A percentile compares a stretch with the other conserved stretches of the same genome.
These are phyloP conservation scores for Drosophila chauvacae DNA, from an alignment of 1,140 invertebrate genomes.

Conservation along the genomic window DNA sequence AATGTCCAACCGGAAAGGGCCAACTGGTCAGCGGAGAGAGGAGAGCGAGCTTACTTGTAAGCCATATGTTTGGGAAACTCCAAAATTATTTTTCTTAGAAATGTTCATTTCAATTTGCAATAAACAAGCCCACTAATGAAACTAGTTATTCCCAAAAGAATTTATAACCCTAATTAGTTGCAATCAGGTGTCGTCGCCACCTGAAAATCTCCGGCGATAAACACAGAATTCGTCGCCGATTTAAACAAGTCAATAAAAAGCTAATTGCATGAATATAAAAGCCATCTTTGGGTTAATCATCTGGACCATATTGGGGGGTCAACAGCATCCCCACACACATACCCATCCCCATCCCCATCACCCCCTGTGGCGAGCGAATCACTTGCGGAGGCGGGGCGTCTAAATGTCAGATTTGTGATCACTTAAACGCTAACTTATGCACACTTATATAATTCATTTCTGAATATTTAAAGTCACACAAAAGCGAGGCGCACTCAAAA, in stretches of 20 bases:
- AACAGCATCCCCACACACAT: neutral
- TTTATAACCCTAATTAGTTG: conserved; percentile 23
- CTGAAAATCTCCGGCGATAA: conserved; percentile 1
- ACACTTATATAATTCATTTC: conserved; percentile 82
- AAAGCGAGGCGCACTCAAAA: conserved; percentile 51
- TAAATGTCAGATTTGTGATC: conserved; percentile 74
- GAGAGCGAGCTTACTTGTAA: neutral
- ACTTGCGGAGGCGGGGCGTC: conserved; percentile 27
- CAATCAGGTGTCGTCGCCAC: conserved; percentile 18
- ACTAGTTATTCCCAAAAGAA: neutral
- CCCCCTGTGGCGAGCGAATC: conserved; percentile 11
- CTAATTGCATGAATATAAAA: conserved; percentile 70
- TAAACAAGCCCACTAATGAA: conserved; percentile 5
- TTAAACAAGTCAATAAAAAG: conserved; percentile 54
- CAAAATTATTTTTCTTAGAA: conserved; percentile 19
- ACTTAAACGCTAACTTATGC: conserved; percentile 77
- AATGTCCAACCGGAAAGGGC: conserved; percentile 34
- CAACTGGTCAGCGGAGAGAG: conserved; percentile 24
- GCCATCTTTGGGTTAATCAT: conserved; percentile 56
- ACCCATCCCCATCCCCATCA: neutral
- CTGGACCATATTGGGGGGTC: conserved; percentile 45
- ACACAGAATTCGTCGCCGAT: conserved; percentile 2
- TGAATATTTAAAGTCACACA: conserved; percentile 70
- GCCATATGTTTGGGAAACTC: conserved; percentile 16
- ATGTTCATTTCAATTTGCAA: neutral